phyloP scores from a whole-genome alignment of 1,140 invertebrate species.

The Hylaeus volcanicus region DNA sequence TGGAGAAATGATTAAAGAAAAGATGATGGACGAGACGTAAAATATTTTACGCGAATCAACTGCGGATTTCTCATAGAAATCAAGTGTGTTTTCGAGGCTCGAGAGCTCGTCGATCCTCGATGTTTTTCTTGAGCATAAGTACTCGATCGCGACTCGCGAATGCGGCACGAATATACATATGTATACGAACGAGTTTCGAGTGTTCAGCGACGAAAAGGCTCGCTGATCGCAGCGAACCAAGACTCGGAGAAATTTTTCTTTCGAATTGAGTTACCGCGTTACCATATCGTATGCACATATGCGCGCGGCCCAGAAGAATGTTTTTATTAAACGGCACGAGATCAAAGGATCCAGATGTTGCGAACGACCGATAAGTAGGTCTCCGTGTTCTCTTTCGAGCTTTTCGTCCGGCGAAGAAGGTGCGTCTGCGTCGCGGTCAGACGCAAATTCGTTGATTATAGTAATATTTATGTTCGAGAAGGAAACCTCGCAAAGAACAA shows the following conservation, averaged over 20 bases:
- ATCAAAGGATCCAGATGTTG: constrained; percentile 66
- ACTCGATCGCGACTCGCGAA: too few species aligned
- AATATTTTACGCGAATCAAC: too few species aligned
- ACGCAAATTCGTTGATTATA: constrained; percentile 55
- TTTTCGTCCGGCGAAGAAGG: constrained; percentile 13
- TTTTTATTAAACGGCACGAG: constrained; percentile 61
- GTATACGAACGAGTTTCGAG: not conserved
- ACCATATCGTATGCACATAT: not conserved
- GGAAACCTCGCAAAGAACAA: too few species aligned
- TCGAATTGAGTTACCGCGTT: not conserved
- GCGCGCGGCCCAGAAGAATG: constrained; percentile 40
- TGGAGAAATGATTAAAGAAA: too few species aligned
- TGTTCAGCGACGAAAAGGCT: constrained; percentile 16
- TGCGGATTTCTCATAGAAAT: too few species aligned
- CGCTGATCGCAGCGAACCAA: not conserved
- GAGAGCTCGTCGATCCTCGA: too few species aligned
- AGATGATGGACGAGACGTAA: too few species aligned
- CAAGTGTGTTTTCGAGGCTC: too few species aligned
- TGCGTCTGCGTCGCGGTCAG: constrained; percentile 33
- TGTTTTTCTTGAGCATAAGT: too few species aligned
- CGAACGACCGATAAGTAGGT: constrained; percentile 55
- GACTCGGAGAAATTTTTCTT: constrained; percentile 18
- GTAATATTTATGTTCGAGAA: constrained; percentile 37
- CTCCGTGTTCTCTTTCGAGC: constrained; percentile 40
- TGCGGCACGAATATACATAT: too few species aligned